Percentiles rank a stretch among this genome's conserved stretches.
phyloP scores from a whole-genome alignment of 2,888 invertebrate species.

The Drosophila nigricruria region DNA sequence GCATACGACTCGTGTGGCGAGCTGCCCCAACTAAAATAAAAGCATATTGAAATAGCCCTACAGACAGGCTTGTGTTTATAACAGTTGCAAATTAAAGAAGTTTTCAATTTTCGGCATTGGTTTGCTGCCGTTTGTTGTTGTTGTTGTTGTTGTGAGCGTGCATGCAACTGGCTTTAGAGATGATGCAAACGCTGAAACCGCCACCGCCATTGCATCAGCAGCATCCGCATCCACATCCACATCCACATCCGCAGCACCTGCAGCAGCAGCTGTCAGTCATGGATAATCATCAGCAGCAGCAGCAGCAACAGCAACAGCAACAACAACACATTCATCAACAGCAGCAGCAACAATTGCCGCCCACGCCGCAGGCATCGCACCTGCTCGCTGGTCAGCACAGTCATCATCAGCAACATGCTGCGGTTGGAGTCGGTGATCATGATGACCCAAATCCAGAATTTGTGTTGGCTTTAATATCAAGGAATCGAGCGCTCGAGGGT shows the following conservation, averaged over 20 bases:
- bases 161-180: conserved; percentile 79
- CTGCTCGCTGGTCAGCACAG: conserved; percentile 67
- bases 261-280: conserved; percentile 75
- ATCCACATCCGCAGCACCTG: conserved; percentile 53
- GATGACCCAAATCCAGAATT: conserved; percentile 93
- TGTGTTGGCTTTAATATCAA: conserved; percentile 92
- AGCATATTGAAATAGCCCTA: not conserved
- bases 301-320: conserved; percentile 52
- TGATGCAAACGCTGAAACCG: conserved; percentile 85
- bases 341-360: conserved; percentile 72
- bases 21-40: conserved; percentile 18
- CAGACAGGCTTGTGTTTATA: not conserved
- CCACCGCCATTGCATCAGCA: conserved; percentile 78
- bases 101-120: conserved; percentile 21
- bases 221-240: conserved; percentile 58
- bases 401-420: conserved; percentile 51
- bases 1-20: conserved; percentile 38
- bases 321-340: conserved; percentile 60
- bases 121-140: conserved; percentile 12
- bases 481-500: conserved; percentile 96
- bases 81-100: not conserved
- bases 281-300: conserved; percentile 71
- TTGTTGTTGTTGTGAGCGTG: conserved; percentile 33
- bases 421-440: conserved; percentile 62
- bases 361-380: conserved; percentile 74